Evolutionary conservation across 2,888 invertebrate genomes (phyloP).

Genomic region (Caenorhabditis drosophilae): DNA sequence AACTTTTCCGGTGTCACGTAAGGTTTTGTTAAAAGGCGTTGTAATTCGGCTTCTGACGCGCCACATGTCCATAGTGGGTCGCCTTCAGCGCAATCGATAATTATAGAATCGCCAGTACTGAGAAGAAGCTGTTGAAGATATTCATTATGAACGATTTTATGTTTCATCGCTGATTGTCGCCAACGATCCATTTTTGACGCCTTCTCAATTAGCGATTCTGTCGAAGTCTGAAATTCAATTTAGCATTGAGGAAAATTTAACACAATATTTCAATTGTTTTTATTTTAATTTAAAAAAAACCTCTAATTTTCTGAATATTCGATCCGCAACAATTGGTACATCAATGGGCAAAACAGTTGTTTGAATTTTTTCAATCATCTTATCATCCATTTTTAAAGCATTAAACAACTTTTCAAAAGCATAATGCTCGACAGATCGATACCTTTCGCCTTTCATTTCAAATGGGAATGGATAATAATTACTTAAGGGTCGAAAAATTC

Average conservation of each 20-base stretch:
- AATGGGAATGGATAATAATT: conserved; percentile 62
- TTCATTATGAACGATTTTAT: conserved; percentile 62
- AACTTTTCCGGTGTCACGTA: conserved; percentile 57
- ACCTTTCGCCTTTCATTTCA: conserved; percentile 52
- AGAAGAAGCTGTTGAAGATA: conserved; percentile 65
- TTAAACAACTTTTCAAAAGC: conserved; percentile 61
- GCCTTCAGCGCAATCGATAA: conserved; percentile 58
- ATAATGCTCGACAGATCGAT: conserved; percentile 68
- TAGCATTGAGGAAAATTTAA: too few relatives aligned
- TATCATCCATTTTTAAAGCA: conserved; percentile 58
- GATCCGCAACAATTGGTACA: conserved; percentile 52
- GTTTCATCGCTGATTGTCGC: conserved; percentile 68
- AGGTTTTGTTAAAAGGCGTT: conserved; percentile 62
- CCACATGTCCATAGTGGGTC: conserved; percentile 61
- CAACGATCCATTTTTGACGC: conserved; percentile 59
- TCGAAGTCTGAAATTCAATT: conserved; percentile 20
- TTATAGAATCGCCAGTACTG: conserved; percentile 64
- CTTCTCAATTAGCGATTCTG: conserved; percentile 51
- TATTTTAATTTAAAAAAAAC: conserved; percentile 23
- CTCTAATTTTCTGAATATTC: conserved; percentile 47
- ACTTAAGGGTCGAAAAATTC: conserved; percentile 64
- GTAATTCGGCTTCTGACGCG: conserved; percentile 63
- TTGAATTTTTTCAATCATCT: conserved; percentile 60
- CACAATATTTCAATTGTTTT: neutral
- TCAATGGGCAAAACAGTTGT: conserved; percentile 64